Percentiles rank a stretch among this genome's conserved stretches.
These are phyloP conservation scores for Epinephelus fuscoguttatus DNA, from an alignment of 2,113 vertebrate genomes.

Conservation along the genomic window DNA sequence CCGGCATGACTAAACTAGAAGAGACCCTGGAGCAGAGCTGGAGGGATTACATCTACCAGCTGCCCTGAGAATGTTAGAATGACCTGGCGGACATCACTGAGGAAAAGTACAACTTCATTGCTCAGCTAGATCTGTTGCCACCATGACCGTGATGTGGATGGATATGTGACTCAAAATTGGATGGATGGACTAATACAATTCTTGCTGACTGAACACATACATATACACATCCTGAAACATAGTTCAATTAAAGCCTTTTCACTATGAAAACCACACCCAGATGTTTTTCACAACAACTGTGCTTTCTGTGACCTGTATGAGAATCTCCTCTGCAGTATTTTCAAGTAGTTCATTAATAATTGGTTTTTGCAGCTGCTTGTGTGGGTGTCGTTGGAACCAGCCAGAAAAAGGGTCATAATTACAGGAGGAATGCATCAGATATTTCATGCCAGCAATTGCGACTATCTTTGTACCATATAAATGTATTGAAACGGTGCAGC, in stretches of 20 bases:
- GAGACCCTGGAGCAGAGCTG: conserved; percentile 32
- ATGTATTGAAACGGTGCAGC: not conserved
- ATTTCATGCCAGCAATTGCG: not conserved
- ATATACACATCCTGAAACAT: no score
- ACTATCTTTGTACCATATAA: not conserved
- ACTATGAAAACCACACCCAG: no score
- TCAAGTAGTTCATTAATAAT: conserved; percentile 7
- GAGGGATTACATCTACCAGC: conserved; percentile 48
- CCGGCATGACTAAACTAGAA: conserved; percentile 20
- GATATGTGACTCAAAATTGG: not conserved
- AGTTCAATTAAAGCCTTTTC: no score
- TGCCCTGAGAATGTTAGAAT: conserved; percentile 26
- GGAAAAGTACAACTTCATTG: conserved; percentile 17
- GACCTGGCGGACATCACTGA: conserved; percentile 17
- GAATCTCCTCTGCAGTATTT: not conserved
- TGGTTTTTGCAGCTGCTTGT: conserved; percentile 21
- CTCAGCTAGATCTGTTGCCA: conserved; percentile 21
- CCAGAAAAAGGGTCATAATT: conserved; percentile 22
- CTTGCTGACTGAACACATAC: not conserved
- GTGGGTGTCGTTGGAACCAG: conserved; percentile 1
- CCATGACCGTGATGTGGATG: not conserved
- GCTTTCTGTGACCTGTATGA: no score
- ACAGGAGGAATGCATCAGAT: not conserved
- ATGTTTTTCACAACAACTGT: no score
- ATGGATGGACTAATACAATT: not conserved